Evolutionary conservation across 2,113 vertebrate genomes (phyloP).

Genomic region (Orycteropus afer): DNA sequence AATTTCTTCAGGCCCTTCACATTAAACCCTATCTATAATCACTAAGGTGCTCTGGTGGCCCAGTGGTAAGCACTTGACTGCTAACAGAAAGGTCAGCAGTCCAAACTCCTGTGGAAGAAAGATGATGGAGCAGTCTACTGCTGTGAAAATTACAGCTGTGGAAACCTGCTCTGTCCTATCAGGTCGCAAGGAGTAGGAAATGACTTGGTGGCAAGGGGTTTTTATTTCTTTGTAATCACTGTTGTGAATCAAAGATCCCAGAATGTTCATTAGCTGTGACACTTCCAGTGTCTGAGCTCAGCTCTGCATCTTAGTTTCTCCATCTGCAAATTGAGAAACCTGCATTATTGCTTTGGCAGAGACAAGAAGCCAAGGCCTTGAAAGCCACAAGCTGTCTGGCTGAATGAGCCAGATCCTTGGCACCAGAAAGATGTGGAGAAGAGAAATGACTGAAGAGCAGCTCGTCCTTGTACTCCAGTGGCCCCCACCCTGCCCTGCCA

Average conservation of each 20-base stretch:
- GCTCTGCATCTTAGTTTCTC: not conserved
- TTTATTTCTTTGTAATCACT: not conserved
- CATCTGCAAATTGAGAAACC: not conserved
- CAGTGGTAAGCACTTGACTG: too few species aligned
- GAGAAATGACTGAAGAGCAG: not conserved
- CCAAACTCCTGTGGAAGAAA: too few species aligned
- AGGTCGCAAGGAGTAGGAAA: not conserved
- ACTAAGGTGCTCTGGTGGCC: not conserved
- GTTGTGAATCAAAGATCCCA: not conserved
- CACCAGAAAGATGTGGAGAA: not conserved
- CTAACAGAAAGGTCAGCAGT: too few species aligned
- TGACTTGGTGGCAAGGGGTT: not conserved
- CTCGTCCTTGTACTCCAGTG: not conserved
- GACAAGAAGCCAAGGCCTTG: not conserved
- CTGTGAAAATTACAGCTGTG: too few species aligned
- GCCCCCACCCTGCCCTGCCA: too few species aligned
- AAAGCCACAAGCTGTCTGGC: not conserved
- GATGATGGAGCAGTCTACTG: too few species aligned
- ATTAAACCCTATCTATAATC: not conserved
- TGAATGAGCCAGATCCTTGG: not conserved
- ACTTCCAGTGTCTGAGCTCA: not conserved
- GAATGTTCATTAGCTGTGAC: not conserved
- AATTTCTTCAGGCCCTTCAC: not conserved
- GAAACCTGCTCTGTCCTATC: not conserved
- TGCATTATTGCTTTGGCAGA: not conserved